phyloP scores from a whole-genome alignment of 2,888 invertebrate genomes.

The Glyphotaelius pellucidus region DNA sequence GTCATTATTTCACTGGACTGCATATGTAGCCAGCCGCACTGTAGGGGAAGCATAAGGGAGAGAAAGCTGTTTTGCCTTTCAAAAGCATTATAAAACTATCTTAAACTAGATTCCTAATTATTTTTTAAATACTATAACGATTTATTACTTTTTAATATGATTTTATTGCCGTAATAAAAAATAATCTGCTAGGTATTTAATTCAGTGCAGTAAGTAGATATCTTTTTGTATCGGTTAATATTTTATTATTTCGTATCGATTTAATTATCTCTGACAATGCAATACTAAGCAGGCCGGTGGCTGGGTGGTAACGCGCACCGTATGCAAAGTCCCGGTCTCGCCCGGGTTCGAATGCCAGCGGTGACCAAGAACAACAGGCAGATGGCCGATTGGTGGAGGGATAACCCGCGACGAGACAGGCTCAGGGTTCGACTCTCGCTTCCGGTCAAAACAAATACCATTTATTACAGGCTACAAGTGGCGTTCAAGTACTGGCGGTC shows the following conservation, averaged over 20 bases:
- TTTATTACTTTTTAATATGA: not conserved
- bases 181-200: not conserved
- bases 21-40: no score
- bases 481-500: not conserved
- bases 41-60: no score
- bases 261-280: not conserved
- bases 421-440: not conserved
- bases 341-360: not conserved
- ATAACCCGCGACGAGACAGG: not conserved
- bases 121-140: not conserved
- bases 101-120: not conserved
- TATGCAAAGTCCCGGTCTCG: slow-evolving; percentile 5
- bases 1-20: no score
- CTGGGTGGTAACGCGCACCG: not conserved
- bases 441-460: slow-evolving; percentile 22
- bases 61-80: not conserved
- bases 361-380: not conserved
- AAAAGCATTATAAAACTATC: not conserved
- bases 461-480: slow-evolving; percentile 7
- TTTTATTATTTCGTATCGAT: not conserved
- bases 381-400: slow-evolving; percentile 20
- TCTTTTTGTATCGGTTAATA: not conserved
- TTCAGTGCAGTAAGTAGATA: not conserved
- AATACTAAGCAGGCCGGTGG: not conserved
- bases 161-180: not conserved